Percentiles rank a stretch among this genome's conserved stretches.
Conservation (phyloP, 2,888 invertebrate genomes). For the Sesia apiformis region DNA sequence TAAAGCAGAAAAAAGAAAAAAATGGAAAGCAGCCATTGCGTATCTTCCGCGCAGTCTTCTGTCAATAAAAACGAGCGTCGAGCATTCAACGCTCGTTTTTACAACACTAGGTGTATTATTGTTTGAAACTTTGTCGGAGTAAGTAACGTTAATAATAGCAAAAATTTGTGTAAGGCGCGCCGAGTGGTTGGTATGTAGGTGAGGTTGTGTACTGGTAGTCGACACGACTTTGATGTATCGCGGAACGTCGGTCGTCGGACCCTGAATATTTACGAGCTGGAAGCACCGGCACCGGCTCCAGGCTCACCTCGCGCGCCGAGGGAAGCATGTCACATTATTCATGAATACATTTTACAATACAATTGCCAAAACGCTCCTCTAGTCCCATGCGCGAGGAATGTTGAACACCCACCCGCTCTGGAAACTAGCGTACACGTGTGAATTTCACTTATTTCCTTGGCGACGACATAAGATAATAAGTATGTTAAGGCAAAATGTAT, state of each 20-base stretch:
- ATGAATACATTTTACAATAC: constrained; percentile 45
- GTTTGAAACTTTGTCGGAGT: too few relatives aligned
- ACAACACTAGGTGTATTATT: too few relatives aligned
- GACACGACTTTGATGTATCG: constrained; percentile 56
- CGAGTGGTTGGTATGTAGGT: neutral
- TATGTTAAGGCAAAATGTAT: too few relatives aligned
- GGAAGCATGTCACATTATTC: constrained; percentile 49
- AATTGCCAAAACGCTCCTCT: constrained; percentile 23
- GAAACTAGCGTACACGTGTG: neutral
- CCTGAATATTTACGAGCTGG: constrained; percentile 57
- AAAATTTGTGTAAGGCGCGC: neutral
- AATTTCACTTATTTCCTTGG: neutral
- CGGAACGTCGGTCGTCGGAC: constrained; percentile 38
- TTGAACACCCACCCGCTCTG: neutral
- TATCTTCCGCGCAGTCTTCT: too few relatives aligned
- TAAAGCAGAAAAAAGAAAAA: too few relatives aligned
- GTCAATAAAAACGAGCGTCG: too few relatives aligned
- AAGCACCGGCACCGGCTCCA: constrained; percentile 12
- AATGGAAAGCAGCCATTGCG: too few relatives aligned
- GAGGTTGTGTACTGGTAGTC: constrained; percentile 30
- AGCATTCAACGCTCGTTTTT: too few relatives aligned
- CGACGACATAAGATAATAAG: neutral
- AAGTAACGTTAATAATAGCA: too few relatives aligned
- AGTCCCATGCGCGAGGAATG: constrained; percentile 10
- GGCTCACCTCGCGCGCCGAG: constrained; percentile 11